Base-by-base conservation (phyloP, 2,113 vertebrate genomes). In the Proterorhinus semilunaris region DNA sequence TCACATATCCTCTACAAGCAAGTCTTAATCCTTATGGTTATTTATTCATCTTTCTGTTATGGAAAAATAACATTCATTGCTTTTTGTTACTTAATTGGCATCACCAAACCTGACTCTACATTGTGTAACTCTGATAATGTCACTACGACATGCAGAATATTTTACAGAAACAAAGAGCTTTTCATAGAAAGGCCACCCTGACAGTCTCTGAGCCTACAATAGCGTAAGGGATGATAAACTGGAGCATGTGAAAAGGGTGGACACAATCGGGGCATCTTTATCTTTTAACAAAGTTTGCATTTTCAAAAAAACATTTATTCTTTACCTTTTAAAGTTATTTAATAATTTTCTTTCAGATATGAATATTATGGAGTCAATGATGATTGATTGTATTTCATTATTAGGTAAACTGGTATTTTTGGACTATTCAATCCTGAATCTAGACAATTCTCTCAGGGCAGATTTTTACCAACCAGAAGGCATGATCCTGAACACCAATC, bases 161-260 rank as follows among this genome's bases (percentile, higher is more conserved):
- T 86, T 90, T 81, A 66, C 76, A 77, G 69, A 86, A 55, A 83
- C 7, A 68, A 21, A 76, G 78, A 74, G 65, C 83, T 82, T 85
- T 90, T 88, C 71, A 85, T 55, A 51, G 51, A 80, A 73, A 85
- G 79, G 79, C 70, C 10, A 42, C 70, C 75, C 66, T 75, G 71
- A 77, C 76, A 67, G 79, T 80, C 74, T 87, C 65, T 62, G 69
- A 66, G 66, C 79, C 81, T 85, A 86, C 78, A 84, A 78, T 84
- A 86, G 83, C 75, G 67, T 68, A 36, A 10, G 53, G 84, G 80
- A 84, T 87, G 27, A 36, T 82, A 88, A 81, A 86, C 80, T 85
- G 84, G n/a, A 46, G 75, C 66, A 72, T 44, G 53, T 50, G 58
- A 63, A 67, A 13, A 43, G 42, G 53, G 9, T 69, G 52, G 76